Conservation (phyloP, 2,797 vertebrate species). For the Atherinosoma microstoma region DNA sequence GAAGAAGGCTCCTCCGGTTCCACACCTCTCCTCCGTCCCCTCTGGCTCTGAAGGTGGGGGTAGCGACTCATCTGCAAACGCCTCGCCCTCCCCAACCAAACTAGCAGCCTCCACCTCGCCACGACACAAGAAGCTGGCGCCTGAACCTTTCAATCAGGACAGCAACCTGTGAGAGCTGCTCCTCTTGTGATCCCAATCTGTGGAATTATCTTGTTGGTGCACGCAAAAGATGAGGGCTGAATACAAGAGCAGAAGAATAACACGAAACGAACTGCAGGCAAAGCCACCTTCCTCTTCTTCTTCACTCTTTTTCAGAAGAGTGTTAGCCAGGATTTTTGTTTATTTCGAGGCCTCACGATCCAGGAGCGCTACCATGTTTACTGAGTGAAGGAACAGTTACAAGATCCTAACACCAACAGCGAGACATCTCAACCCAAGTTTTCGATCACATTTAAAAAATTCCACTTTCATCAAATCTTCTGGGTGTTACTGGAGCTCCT, state of each 20-base stretch:
- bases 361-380: slow-evolving; percentile 15
- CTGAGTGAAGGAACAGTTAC: slow-evolving; percentile 9
- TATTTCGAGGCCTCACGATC: slow-evolving; percentile 8
- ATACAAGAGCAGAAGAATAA: slow-evolving; percentile 14
- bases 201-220: slow-evolving; percentile 7
- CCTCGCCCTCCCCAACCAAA: slow-evolving; percentile 94
- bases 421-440: slow-evolving; percentile 27
- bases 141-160: slow-evolving; percentile 87
- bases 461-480: slow-evolving; percentile 15
- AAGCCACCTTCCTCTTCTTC: neutral
- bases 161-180: slow-evolving; percentile 74
- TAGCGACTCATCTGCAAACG: slow-evolving; percentile 88
- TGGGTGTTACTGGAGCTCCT: slow-evolving; percentile 36
- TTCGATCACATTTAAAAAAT: neutral
- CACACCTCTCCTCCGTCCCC: slow-evolving; percentile 86
- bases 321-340: slow-evolving; percentile 12
- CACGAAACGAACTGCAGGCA: slow-evolving; percentile 13
- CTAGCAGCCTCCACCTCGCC: slow-evolving; percentile 87
- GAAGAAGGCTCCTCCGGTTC: slow-evolving; percentile 87
- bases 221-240: neutral
- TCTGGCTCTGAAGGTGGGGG: slow-evolving; percentile 83
- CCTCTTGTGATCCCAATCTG: neutral
- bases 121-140: slow-evolving; percentile 86
- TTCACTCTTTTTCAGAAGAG: neutral
- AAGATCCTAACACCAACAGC: slow-evolving; percentile 16